Evolutionary conservation across 2,113 vertebrate genomes (phyloP), one percentile per base, ranked within the genome.

Genomic region (Glareola pratincola): DNA sequence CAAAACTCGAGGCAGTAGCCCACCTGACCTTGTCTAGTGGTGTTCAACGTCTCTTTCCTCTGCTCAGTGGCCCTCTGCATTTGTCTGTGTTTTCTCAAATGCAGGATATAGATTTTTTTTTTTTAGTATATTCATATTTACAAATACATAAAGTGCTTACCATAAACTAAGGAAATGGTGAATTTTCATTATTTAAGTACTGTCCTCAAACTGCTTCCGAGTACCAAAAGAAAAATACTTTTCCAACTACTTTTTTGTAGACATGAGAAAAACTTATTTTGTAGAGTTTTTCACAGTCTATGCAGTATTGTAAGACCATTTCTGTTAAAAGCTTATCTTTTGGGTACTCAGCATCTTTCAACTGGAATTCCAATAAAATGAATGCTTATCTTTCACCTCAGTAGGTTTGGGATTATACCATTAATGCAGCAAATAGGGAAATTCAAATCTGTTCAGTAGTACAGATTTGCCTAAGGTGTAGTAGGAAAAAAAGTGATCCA

Each of bases 311-410:
- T 83, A 63, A 88, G 67, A 74, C 76, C 20, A 77, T 64, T 94
- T 93, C 78, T 79, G 85, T 94, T 92, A 68, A 87, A 93, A 94
- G 39, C 71, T 93, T 88, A 80, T 92, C 88, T 96, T 92, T 92
- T 67, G 63, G 54, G 47, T 80, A 83, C 77, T 92, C 83, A 67
- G 32, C 68, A 91, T 64, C 83, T 96, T 87, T 96, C 72, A 74
- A 24, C 76, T 43, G 36, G 41, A 54, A 91, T 95, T 84, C 83
- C 83, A 77, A 66, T 92, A 77, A 88, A 93, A 80, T 32, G 67
- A 88, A 51, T 47, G 59, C 72, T 94, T 95, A 92, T 95, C 92
- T 94, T 92, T 86, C 75, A 88, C 83, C 48, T 96, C 90, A 75
- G 59, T 86, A 67, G 63, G 59, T 84, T 92, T 92, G 68, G 88